Base-by-base conservation (phyloP, 1,140 invertebrate species). In the Drosophila santomea region DNA sequence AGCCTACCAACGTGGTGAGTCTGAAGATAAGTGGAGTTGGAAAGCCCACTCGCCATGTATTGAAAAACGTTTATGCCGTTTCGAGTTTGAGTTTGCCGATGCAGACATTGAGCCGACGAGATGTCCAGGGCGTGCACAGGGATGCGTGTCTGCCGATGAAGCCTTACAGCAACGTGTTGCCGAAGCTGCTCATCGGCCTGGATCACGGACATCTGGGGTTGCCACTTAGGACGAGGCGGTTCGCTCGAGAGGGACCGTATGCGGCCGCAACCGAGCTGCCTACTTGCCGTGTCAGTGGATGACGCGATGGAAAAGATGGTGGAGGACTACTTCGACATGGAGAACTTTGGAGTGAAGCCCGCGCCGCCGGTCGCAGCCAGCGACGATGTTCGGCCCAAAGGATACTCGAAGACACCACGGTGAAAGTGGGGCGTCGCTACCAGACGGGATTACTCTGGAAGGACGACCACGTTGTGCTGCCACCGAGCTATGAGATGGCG, bases 241-340 rank as follows among this genome's bases (percentile, higher is more conserved):
- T 25, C 23, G 23, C 23, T 25, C 3, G 23, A 25, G 23, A 25
- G 23, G 23, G 39, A 41, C 39, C 39, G 39, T 41, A 41, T 7
- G 39, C 23, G 23, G 23, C 23, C 23, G 23, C 23, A 25, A 5
- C 23, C 23, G 23, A 25, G 23, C 23, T 25, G 55, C 38, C 36
- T 59, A 10, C 56, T 67, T 6, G 56, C 56, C n/a, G 28, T 57
- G 35, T 15, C n/a, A n/a, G 4, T 39, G 35, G 44, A 58, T 8
- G 44, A 66, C 20, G 8, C 20, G 32, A n/a, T 59, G 55, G 23
- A 68, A 5, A 15, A 45, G 64, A 68, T 59, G 47, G 44, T 52
- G 38, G 15, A 50, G 17, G 63, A 59, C 17, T 55, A 45, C 47
- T 41, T 61, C 36, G 15, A 68, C 3, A 23, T 60, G 2, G 48